A percentile compares a stretch with the other conserved stretches of the same genome.
These are phyloP conservation scores for Hydropsyche betteni DNA, from an alignment of 2,888 invertebrate species.

Conservation along the genomic window DNA sequence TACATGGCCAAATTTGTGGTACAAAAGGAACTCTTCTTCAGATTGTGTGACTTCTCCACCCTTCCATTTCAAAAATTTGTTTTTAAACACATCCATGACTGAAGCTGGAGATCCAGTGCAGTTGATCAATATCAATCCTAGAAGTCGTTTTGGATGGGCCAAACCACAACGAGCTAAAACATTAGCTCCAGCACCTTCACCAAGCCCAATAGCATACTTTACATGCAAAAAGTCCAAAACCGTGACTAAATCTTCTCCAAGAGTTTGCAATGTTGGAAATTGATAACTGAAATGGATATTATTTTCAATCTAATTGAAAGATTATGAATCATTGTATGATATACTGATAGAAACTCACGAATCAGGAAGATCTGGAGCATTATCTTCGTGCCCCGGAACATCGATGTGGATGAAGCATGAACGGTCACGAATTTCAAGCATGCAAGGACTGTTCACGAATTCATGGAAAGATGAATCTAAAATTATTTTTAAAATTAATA, in stretches of 20 bases:
- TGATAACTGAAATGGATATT: slow-evolving; percentile 67
- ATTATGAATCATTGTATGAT: slow-evolving; percentile 14
- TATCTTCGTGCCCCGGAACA: slow-evolving; percentile 87
- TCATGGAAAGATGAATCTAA: slow-evolving; percentile 83
- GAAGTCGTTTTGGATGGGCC: slow-evolving; percentile 78
- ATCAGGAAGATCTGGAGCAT: slow-evolving; percentile 77
- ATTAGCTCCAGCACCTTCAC: slow-evolving; percentile 90
- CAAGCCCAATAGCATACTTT: slow-evolving; percentile 83
- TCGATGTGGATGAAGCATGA: slow-evolving; percentile 90
- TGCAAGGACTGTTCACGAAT: slow-evolving; percentile 83
- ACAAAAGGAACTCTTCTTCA: slow-evolving; percentile 86
- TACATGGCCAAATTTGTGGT: slow-evolving; percentile 91
- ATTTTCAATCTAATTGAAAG: neutral
- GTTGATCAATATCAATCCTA: slow-evolving; percentile 86
- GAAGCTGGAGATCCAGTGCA: slow-evolving; percentile 88
- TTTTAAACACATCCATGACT: slow-evolving; percentile 85
- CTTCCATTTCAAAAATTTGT: slow-evolving; percentile 86
- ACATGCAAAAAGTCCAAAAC: slow-evolving; percentile 85
- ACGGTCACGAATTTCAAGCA: slow-evolving; percentile 84
- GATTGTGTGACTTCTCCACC: slow-evolving; percentile 85
- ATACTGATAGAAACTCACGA: slow-evolving; percentile 65
- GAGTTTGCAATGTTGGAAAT: slow-evolving; percentile 82
- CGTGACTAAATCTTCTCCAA: slow-evolving; percentile 83
- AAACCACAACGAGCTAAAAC: slow-evolving; percentile 85
- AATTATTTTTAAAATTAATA: slow-evolving; percentile 52